Base-by-base conservation (phyloP, 2,113 vertebrate species). In the Ranitomeya variabilis region DNA sequence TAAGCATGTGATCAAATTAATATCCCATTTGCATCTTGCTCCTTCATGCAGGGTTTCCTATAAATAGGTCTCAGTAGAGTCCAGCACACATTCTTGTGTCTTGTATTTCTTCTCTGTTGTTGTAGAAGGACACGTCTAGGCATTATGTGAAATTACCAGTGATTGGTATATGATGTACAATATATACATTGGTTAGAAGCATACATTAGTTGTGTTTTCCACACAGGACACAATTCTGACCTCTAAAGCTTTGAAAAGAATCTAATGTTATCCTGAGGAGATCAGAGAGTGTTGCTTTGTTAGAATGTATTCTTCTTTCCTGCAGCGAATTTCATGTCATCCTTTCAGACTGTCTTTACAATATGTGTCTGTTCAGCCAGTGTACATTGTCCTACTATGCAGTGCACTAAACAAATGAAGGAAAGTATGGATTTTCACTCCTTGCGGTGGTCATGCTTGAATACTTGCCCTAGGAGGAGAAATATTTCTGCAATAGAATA, bases 391-490 rank as follows among this genome's bases (percentile, higher is more conserved):
- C 80, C 80, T 83, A 76, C 80, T 88, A 74, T 82, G 67, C 86
- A 81, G 37, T 45, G 37, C 73, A 60, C 83, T 74, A 73, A 85
- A 74, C 83, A 80, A 87, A 51, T n/a, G 57, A 79, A 74, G 59
- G n/a, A 26, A 86, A 86, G 60, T 86, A 86, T 86, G 86, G 78
- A 87, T 87, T 87, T 87, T 87, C 86, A 80, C 60, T 87, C 77
- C 86, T 87, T 79, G 77, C 26, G 51, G 86, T 80, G 77, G 86
- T 87, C 86, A 87, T 87, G 86, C 76, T 80, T 87, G 86, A 87
- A 86, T 86, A 86, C 85, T 62, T 86, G 85, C 85, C 85, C 85
- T 86, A 87, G 80, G 76, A 87, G 86, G 77, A 87, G 86, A 87
- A 87, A 80, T 87, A 87, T 87, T 67, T 80, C 74, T 87, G 74